Evolutionary conservation across 2,888 invertebrate species (phyloP).

Genomic region (Saturnia japonica): DNA sequence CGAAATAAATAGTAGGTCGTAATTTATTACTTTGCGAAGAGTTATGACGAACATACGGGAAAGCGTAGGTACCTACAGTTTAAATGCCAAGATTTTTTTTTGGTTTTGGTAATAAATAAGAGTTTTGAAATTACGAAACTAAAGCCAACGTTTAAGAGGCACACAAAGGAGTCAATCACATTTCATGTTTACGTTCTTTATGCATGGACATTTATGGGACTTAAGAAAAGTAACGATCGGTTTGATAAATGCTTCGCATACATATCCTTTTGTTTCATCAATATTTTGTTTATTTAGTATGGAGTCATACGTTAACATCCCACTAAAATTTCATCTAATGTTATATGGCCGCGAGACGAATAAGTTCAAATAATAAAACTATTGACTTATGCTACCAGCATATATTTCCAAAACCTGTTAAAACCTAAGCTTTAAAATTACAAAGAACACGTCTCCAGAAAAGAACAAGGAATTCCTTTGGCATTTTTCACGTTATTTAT

Average conservation of each 20-base stretch:
- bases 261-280: background rate
- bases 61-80: background rate
- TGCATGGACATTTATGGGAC: background rate
- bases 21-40: slow-evolving; percentile 16
- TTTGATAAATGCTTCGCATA: slow-evolving; percentile 10
- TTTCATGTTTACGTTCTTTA: slow-evolving; percentile 8
- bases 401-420: background rate
- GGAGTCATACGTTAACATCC: background rate
- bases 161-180: slow-evolving; percentile 8
- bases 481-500: too few species aligned
- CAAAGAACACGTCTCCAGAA: too few species aligned
- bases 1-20: slow-evolving; percentile 7
- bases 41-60: slow-evolving; percentile 18
- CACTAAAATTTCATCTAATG: background rate
- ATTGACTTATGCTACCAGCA: background rate
- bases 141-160: slow-evolving; percentile 6
- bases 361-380: background rate
- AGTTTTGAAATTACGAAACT: slow-evolving; percentile 17
- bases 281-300: background rate
- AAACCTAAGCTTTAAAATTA: too few species aligned
- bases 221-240: background rate
- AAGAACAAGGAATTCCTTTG: too few species aligned
- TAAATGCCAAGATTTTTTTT: slow-evolving; percentile 14
- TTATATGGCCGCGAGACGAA: background rate
- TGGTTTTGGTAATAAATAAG: slow-evolving; percentile 18